Conservation (phyloP, 2,797 vertebrate genomes). For the Gobio occitaniae region DNA sequence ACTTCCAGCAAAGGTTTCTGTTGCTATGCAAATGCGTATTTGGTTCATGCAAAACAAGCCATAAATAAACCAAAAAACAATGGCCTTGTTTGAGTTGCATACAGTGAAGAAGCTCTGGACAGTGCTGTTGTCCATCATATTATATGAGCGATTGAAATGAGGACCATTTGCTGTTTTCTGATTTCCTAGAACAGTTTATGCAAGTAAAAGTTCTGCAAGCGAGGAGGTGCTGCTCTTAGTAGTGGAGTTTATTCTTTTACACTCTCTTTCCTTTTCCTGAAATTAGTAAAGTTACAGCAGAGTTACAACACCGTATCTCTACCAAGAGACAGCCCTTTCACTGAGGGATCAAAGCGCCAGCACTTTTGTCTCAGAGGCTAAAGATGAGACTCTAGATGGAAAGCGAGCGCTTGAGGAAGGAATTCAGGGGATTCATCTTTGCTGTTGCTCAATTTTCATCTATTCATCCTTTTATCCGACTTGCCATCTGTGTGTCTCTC, state of each 20-base stretch:
- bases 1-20: background rate
- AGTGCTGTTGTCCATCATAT: constrained; percentile 6
- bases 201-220: background rate
- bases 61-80: constrained; percentile 20
- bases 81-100: background rate
- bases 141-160: background rate
- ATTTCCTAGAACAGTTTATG: background rate
- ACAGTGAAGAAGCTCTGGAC: background rate
- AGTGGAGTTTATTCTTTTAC: background rate
- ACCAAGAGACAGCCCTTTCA: constrained; percentile 1
- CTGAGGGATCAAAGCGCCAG: background rate
- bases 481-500: background rate
- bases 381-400: background rate
- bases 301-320: constrained; percentile 8
- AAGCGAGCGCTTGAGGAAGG: background rate
- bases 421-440: background rate
- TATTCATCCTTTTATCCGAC: background rate
- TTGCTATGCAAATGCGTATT: constrained; percentile 22
- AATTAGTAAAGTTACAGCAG: constrained; percentile 11
- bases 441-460: background rate
- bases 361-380: constrained; percentile 11
- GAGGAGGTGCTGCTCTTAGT: background rate
- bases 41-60: constrained; percentile 20
- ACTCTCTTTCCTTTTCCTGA: background rate
- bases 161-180: background rate